Evolutionary conservation across 2,113 vertebrate species (phyloP).

Genomic region (Catharus fuscescens): DNA sequence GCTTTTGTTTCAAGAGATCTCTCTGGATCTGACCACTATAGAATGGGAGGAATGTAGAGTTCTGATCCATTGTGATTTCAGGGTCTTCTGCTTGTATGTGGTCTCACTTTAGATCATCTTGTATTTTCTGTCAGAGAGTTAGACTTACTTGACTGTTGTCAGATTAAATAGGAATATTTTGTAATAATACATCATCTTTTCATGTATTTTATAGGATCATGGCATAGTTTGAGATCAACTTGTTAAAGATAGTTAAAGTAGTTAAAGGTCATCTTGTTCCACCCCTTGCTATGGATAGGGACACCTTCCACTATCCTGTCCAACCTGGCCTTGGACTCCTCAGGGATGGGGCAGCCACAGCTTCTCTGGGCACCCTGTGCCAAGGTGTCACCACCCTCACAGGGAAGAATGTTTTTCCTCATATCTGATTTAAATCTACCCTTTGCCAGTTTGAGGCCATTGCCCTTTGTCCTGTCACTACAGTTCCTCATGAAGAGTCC

Average conservation of each 20-base stretch:
- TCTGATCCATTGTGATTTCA: not conserved
- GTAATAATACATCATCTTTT: not conserved
- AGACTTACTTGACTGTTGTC: not conserved
- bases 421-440: not conserved
- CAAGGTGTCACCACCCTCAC: not conserved
- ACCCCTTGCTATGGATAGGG: not conserved
- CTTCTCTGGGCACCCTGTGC: not conserved
- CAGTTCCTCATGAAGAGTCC: not conserved
- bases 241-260: not conserved
- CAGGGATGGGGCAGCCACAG: not conserved
- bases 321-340: not conserved
- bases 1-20: not conserved
- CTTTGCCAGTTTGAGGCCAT: not conserved
- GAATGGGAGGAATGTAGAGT: not conserved
- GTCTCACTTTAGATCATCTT: not conserved
- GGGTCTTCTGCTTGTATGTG: not conserved
- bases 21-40: not conserved
- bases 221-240: not conserved
- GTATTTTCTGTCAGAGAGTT: not conserved
- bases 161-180: not conserved
- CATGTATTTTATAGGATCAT: not conserved
- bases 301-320: fast-evolving
- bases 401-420: not conserved
- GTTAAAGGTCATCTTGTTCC: not conserved
- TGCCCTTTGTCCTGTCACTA: not conserved